Conservation (phyloP, 2,888 invertebrate species). For the Orchestes rusci region DNA sequence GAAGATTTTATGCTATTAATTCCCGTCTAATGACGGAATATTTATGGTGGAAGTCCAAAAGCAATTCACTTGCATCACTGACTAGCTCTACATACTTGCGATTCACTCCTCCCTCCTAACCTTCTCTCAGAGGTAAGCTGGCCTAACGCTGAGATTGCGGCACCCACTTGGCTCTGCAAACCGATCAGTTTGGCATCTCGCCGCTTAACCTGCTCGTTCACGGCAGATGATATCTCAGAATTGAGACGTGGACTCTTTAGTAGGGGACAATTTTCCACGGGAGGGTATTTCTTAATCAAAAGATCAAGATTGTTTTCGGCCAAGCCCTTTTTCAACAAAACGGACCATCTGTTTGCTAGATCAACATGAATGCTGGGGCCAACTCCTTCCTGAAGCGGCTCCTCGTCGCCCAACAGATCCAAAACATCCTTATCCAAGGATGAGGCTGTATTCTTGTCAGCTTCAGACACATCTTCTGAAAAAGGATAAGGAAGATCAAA, state of each 20-base stretch:
- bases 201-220: conserved; percentile 8
- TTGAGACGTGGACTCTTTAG: conserved; percentile 12
- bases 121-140: too few relatives aligned
- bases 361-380: conserved; percentile 6
- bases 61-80: too few relatives aligned
- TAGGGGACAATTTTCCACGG: conserved; percentile 16
- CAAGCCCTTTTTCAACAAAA: conserved; percentile 9
- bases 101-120: too few relatives aligned
- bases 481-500: too few relatives aligned
- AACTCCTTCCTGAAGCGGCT: conserved; percentile 1
- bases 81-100: too few relatives aligned
- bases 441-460: too few relatives aligned
- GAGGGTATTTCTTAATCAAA: conserved; percentile 15
- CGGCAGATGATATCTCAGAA: conserved; percentile 3
- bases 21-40: conserved; percentile 12
- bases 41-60: conserved; percentile 14
- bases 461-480: too few relatives aligned
- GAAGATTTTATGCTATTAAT: conserved; percentile 8
- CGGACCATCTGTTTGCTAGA: background rate
- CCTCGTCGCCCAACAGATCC: background rate
- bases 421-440: conserved; percentile 2
- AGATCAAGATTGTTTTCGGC: conserved; percentile 6
- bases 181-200: conserved; percentile 9
- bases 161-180: conserved; percentile 13
- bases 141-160: conserved; percentile 12